Percentiles rank a stretch among this genome's conserved stretches.
phyloP scores from a whole-genome alignment of 2,888 invertebrate genomes.

The Machimus rusticus region DNA sequence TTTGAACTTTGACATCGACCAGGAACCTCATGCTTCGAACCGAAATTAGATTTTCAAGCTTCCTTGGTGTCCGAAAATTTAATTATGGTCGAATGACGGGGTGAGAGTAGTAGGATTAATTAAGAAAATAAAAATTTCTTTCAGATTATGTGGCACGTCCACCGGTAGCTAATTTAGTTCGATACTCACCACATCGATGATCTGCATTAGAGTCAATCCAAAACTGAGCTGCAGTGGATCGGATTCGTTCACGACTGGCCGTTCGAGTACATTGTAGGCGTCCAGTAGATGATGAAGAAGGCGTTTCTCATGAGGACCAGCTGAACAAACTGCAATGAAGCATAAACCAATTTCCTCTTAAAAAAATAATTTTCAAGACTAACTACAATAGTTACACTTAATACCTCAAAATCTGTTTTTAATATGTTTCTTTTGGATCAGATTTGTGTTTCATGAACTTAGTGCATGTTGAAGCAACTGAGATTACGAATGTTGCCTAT shows the following conservation, averaged over 20 bases:
- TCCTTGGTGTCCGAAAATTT: not conserved
- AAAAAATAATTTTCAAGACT: not conserved
- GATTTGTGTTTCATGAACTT: too few species aligned
- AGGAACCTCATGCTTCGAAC: not conserved
- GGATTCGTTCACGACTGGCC: constrained; percentile 95
- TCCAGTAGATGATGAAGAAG: constrained; percentile 88
- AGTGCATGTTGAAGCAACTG: too few species aligned
- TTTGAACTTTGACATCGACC: not conserved
- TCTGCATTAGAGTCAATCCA: constrained; percentile 96
- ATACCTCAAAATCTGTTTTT: too few species aligned
- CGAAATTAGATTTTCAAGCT: not conserved
- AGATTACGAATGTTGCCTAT: too few species aligned
- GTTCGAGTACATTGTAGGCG: constrained; percentile 92
- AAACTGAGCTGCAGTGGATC: constrained; percentile 94
- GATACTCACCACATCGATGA: constrained; percentile 93
- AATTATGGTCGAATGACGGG: not conserved
- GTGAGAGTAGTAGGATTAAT: not conserved
- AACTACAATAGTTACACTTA: too few species aligned
- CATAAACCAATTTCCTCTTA: not conserved
- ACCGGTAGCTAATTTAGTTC: not conserved
- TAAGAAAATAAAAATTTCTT: not conserved
- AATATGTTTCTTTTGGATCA: too few species aligned
- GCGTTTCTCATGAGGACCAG: constrained; percentile 91
- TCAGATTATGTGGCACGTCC: not conserved
- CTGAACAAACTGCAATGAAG: constrained; percentile 73